A percentile compares a stretch with the other conserved stretches of the same genome.
phyloP scores from a whole-genome alignment of 2,888 invertebrate species.

The Apodemia hepburni region DNA sequence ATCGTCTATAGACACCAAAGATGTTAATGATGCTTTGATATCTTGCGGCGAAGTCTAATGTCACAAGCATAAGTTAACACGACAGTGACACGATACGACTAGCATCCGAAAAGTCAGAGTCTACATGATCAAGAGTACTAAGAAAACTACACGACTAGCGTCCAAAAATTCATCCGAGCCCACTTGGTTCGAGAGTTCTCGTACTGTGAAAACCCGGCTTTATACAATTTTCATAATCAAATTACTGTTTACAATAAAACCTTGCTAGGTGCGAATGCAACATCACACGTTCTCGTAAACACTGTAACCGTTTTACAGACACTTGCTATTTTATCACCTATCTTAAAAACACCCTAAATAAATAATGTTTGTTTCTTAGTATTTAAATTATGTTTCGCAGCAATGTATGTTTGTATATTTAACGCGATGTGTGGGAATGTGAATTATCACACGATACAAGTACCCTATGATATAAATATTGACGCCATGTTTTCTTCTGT shows the following conservation, averaged over 20 bases:
- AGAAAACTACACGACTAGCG: too few species aligned
- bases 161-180: too few species aligned
- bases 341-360: neutral
- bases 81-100: too few species aligned
- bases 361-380: neutral
- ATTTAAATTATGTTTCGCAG: neutral
- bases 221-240: neutral
- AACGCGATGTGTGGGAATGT: neutral
- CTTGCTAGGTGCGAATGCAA: conserved; percentile 27
- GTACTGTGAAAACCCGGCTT: neutral
- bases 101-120: too few species aligned
- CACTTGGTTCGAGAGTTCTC: too few species aligned
- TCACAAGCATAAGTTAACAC: too few species aligned
- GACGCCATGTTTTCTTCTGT: neutral
- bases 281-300: conserved; percentile 25
- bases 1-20: too few species aligned
- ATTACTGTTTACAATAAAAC: conserved; percentile 18
- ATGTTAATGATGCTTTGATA: too few species aligned
- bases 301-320: conserved; percentile 24
- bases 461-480: neutral
- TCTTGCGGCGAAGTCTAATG: too few species aligned
- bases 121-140: too few species aligned
- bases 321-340: conserved; percentile 15
- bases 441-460: neutral
- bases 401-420: neutral